Evolutionary conservation across 2,113 vertebrate genomes (phyloP).

Genomic region (Gallinago jamesoni): DNA sequence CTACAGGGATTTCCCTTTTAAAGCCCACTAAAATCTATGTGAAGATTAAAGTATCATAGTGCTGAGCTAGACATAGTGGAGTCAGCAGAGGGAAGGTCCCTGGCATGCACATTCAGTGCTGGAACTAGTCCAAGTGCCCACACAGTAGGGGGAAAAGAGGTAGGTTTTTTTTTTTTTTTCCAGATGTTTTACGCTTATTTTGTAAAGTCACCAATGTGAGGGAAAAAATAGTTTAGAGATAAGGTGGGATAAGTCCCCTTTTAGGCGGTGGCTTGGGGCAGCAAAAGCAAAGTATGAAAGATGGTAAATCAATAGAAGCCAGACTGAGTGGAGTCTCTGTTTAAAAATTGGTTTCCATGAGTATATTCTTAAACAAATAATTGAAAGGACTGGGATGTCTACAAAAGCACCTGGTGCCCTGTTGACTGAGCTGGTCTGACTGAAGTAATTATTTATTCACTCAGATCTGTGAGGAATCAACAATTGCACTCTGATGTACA

Average conservation of each 20-base stretch:
- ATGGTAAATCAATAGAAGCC: accelerated
- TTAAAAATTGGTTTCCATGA: not conserved
- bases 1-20: not conserved
- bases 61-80: not conserved
- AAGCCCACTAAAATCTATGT: not conserved
- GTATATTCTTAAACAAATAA: not conserved
- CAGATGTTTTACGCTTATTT: accelerated
- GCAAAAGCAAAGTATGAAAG: not conserved
- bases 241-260: no score
- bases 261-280: not conserved
- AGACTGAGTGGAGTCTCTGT: not conserved
- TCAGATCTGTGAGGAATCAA: not conserved
- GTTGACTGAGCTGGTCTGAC: no score
- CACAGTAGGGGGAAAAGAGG: not conserved
- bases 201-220: not conserved
- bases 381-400: not conserved
- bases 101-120: not conserved
- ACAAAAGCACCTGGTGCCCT: not conserved
- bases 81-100: not conserved
- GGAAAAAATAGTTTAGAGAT: no score
- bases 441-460: not conserved
- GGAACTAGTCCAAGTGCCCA: not conserved
- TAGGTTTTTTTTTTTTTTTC: no score
- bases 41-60: not conserved
- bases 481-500: not conserved